Conservation (phyloP, 2,113 vertebrate genomes). For the Pelusios castaneus region DNA sequence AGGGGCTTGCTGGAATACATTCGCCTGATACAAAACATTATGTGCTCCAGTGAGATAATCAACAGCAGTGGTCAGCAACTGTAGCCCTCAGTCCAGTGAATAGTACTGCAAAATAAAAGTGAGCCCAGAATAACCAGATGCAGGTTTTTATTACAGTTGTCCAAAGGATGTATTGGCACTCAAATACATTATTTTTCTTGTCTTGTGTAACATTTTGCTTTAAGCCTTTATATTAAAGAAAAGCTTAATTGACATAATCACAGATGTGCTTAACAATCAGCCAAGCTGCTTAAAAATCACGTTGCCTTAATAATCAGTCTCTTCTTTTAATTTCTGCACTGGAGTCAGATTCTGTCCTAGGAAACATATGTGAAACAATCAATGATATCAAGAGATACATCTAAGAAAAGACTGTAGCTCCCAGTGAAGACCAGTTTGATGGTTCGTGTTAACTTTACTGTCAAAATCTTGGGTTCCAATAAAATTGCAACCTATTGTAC, state of each 20-base stretch:
- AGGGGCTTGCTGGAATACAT: conserved; percentile 73
- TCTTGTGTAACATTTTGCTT: conserved; percentile 8
- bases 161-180: not conserved
- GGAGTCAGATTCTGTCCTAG: not conserved
- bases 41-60: conserved; percentile 80
- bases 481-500: conserved; percentile 35
- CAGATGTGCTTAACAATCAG: conserved; percentile 46
- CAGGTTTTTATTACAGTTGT: not conserved
- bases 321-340: conserved; percentile 45
- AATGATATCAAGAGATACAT: not conserved
- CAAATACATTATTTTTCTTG: not conserved
- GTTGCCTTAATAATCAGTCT: conserved; percentile 12
- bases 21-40: conserved; percentile 68
- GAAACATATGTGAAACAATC: not conserved
- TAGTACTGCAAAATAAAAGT: conserved; percentile 36
- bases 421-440: not conserved
- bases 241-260: conserved; percentile 45
- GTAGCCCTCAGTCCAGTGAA: not conserved
- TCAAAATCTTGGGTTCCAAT: not conserved
- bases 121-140: not conserved
- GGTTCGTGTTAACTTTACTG: conserved; percentile 9
- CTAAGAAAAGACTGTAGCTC: not conserved
- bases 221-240: conserved; percentile 34
- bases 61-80: conserved; percentile 69
- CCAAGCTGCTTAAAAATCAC: conserved; percentile 39